A percentile compares a stretch with the other conserved stretches of the same genome.
These are phyloP conservation scores for Enteromius unitaeniatus DNA, from an alignment of 2,797 vertebrate genomes.

Conservation along the genomic window DNA sequence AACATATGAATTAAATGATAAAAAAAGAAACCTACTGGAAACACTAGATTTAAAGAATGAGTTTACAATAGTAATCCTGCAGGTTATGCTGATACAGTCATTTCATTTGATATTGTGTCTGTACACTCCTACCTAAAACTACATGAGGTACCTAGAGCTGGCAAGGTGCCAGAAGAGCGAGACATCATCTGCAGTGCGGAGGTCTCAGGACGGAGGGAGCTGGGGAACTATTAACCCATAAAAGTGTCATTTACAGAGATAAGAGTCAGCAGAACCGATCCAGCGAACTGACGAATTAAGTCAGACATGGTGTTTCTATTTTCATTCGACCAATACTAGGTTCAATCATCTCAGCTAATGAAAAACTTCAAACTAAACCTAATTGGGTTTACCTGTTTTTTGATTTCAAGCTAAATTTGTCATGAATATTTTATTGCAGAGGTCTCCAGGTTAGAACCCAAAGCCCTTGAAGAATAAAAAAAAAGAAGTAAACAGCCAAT, in stretches of 20 bases:
- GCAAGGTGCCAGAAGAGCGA: slow-evolving; percentile 64
- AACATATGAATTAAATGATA: not conserved
- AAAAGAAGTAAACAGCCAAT: slow-evolving; percentile 10
- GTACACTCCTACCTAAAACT: not conserved
- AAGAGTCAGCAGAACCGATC: slow-evolving; percentile 71
- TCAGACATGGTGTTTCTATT: slow-evolving; percentile 60
- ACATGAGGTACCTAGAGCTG: slow-evolving; percentile 35
- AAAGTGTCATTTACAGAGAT: slow-evolving; percentile 79
- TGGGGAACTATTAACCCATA: slow-evolving; percentile 79
- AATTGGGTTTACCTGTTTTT: not conserved
- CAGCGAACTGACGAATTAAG: slow-evolving; percentile 60
- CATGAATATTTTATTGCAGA: slow-evolving; percentile 11
- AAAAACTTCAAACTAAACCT: not conserved
- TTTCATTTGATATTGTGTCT: slow-evolving; percentile 7
- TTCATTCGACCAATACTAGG: slow-evolving; percentile 57
- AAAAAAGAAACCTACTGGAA: not conserved
- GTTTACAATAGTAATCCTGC: not conserved
- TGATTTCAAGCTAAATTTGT: not conserved
- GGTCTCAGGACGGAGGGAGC: slow-evolving; percentile 72
- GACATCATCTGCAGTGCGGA: slow-evolving; percentile 82
- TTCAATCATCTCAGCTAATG: not conserved
- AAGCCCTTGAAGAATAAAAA: slow-evolving; percentile 9
- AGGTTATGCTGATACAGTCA: not conserved
- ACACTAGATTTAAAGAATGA: not conserved
- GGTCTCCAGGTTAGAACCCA: not conserved